Conservation (phyloP, 1,140 invertebrate genomes). For the Caenorhabditis brenneri region DNA sequence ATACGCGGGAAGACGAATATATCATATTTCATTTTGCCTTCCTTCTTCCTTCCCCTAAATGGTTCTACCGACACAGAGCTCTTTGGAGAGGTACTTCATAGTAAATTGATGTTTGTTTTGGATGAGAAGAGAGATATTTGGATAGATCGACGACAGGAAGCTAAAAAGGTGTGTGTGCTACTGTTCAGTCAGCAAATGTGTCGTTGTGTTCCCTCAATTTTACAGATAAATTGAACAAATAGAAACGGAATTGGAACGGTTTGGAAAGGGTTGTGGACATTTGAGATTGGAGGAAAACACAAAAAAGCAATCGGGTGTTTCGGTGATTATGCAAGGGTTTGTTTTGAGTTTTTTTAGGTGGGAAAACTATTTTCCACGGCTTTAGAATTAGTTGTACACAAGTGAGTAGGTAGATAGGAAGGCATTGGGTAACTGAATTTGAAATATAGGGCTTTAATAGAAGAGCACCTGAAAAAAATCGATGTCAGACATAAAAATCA, state of each 20-base stretch:
- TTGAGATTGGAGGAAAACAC: neutral
- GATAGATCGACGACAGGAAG: conserved; percentile 40
- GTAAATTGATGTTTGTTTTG: conserved; percentile 37
- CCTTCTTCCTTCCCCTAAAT: neutral
- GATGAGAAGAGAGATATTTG: conserved; percentile 24
- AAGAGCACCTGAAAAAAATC: no score
- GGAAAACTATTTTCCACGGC: no score
- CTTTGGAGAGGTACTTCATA: conserved; percentile 14
- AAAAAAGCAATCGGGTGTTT: neutral
- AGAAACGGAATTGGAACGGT: neutral
- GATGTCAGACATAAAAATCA: no score
- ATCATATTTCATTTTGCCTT: conserved; percentile 28
- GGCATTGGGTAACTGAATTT: no score
- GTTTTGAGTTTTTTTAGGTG: no score
- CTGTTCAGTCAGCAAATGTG: neutral
- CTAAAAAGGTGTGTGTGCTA: neutral
- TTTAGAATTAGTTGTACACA: no score
- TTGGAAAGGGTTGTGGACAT: neutral
- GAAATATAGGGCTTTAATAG: no score
- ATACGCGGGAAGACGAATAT: neutral
- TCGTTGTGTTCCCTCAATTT: neutral
- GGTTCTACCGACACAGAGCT: neutral
- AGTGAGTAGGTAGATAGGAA: no score
- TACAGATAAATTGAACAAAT: neutral
- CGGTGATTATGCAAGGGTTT: no score